phyloP scores from a whole-genome alignment of 2,113 vertebrate species.

The Suricata suricatta region DNA sequence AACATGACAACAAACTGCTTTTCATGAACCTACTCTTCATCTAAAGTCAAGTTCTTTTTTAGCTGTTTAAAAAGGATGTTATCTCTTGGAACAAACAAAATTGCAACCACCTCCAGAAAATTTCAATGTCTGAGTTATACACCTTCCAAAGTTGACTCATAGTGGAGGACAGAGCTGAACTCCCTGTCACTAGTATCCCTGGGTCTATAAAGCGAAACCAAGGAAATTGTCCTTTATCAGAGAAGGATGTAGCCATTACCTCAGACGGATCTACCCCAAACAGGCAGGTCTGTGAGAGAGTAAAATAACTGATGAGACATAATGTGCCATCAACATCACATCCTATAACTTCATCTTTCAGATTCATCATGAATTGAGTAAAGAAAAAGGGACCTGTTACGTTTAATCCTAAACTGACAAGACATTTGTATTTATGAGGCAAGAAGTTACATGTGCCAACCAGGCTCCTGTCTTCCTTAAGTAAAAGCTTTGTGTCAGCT shows the following conservation, averaged over 20 bases:
- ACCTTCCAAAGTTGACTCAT: background rate
- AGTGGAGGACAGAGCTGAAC: background rate
- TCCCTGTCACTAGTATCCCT: background rate
- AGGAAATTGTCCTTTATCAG: background rate
- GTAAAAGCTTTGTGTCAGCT: slow-evolving; percentile 82
- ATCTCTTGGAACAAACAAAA: slow-evolving; percentile 58
- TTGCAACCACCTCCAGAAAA: slow-evolving; percentile 61
- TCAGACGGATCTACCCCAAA: background rate
- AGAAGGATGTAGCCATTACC: background rate
- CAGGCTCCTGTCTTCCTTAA: slow-evolving; percentile 71
- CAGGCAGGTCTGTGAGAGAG: background rate
- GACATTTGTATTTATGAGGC: slow-evolving; percentile 75
- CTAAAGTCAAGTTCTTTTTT: slow-evolving; percentile 19
- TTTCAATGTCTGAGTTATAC: slow-evolving; percentile 40
- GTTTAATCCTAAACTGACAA: slow-evolving; percentile 74
- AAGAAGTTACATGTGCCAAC: slow-evolving; percentile 79
- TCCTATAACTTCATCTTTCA: slow-evolving; percentile 56
- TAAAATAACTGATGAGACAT: slow-evolving; percentile 25
- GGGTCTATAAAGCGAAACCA: background rate
- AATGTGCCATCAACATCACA: slow-evolving; percentile 41
- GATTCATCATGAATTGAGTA: slow-evolving; percentile 46
- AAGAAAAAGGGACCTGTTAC: slow-evolving; percentile 58
- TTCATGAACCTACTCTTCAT: background rate
- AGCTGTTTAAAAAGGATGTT: background rate
- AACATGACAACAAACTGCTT: background rate